phyloP scores from a whole-genome alignment of 2,113 vertebrate genomes.

The Silurus asotus region DNA sequence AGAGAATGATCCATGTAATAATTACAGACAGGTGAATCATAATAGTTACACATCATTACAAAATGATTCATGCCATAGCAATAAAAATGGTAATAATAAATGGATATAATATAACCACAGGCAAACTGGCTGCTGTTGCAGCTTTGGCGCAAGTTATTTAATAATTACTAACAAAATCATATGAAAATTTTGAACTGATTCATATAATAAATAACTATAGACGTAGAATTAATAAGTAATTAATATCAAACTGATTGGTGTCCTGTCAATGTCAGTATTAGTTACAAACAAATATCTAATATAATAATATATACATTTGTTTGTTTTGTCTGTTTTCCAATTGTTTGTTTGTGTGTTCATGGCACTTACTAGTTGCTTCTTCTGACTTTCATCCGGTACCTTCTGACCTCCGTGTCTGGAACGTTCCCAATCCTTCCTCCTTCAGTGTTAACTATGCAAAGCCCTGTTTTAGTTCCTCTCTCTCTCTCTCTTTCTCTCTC shows the following conservation, averaged over 20 bases:
- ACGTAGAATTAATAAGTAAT: too few relatives aligned
- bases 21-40: not conserved
- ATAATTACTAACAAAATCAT: too few relatives aligned
- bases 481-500: not conserved
- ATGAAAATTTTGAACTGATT: too few relatives aligned
- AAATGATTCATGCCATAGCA: not conserved
- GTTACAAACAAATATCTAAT: not conserved
- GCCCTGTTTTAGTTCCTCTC: not conserved
- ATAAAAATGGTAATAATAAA: not conserved
- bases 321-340: too few relatives aligned
- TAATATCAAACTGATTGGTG: not conserved
- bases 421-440: not conserved
- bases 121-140: not conserved
- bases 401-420: not conserved
- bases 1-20: not conserved
- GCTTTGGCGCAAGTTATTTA: not conserved
- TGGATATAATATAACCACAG: not conserved
- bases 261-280: not conserved
- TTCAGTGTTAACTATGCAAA: conserved; percentile 1
- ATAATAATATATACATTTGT: too few relatives aligned
- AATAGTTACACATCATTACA: not conserved
- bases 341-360: not conserved
- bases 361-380: not conserved
- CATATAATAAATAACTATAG: too few relatives aligned
- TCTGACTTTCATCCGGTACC: not conserved